Evolutionary conservation across 2,797 vertebrate genomes (phyloP).

Genomic region (Diplodus puntazzo): DNA sequence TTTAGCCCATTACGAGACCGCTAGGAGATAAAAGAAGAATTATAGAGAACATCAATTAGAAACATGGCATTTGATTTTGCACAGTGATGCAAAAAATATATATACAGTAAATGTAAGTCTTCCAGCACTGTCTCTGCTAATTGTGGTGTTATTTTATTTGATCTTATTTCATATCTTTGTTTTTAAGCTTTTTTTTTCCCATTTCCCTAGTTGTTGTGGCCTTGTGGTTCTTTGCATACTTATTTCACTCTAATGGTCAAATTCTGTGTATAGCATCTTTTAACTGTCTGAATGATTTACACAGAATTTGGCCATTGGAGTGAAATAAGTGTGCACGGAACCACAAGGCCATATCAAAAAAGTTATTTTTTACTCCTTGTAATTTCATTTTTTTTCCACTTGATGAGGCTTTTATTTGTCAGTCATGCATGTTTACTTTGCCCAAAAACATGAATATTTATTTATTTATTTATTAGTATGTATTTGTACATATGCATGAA

Average conservation of each 20-base stretch:
- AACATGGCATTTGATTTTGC: slow-evolving; percentile 34
- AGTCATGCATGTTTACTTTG: too few relatives aligned
- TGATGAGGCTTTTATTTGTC: not conserved
- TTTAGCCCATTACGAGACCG: slow-evolving; percentile 39
- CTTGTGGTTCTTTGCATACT: slow-evolving; percentile 25
- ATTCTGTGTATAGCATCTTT: slow-evolving; percentile 1
- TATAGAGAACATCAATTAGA: slow-evolving; percentile 30
- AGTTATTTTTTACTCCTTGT: too few relatives aligned
- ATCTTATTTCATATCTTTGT: slow-evolving; percentile 44
- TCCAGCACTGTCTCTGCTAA: slow-evolving; percentile 17
- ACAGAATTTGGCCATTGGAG: slow-evolving; percentile 28
- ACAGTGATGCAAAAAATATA: slow-evolving; percentile 29
- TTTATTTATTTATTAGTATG: too few relatives aligned
- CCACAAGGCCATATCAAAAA: slow-evolving; percentile 9
- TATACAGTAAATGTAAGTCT: slow-evolving; percentile 19
- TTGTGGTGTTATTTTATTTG: slow-evolving; percentile 26
- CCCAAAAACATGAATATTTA: not conserved
- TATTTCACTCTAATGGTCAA: slow-evolving; percentile 33
- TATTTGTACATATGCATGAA: slow-evolving; percentile 26
- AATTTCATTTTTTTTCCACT: not conserved
- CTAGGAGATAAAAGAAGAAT: slow-evolving; percentile 21
- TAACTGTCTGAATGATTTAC: not conserved
- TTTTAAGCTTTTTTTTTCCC: slow-evolving; percentile 52
- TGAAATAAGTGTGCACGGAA: slow-evolving; percentile 26
- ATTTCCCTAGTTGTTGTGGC: slow-evolving; percentile 24